These are phyloP conservation scores for Stenchaetothrips biformis DNA, from an alignment of 2,888 invertebrate genomes.

Conservation along the genomic window DNA sequence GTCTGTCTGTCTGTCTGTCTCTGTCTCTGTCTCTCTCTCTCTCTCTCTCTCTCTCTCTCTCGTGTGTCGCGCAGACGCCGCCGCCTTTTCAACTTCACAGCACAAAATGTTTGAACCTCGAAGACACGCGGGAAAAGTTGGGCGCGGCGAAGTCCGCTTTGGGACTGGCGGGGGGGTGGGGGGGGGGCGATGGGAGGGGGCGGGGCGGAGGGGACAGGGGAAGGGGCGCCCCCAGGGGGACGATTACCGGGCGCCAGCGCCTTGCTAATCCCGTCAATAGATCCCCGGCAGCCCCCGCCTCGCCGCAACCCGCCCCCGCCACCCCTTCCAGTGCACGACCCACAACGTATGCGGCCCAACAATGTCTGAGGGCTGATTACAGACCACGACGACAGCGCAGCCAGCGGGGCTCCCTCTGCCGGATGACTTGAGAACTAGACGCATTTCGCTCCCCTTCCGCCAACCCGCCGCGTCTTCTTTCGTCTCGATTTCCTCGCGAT, in stretches of 20 bases:
- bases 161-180: too few species aligned
- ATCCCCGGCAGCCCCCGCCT: not conserved
- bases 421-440: constrained; percentile 6
- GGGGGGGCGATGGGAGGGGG: not conserved
- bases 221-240: not conserved
- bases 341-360: not conserved
- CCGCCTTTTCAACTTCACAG: too few species aligned
- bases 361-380: constrained; percentile 15
- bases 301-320: not conserved
- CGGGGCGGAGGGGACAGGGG: not conserved
- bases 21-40: too few species aligned
- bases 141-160: too few species aligned
- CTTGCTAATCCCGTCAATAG: not conserved
- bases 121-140: too few species aligned
- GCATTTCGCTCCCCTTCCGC: not conserved
- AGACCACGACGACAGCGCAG: not conserved
- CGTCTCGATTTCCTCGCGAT: constrained; percentile 12
- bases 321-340: not conserved
- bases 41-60: too few species aligned
- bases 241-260: not conserved
- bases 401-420: not conserved
- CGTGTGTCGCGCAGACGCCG: too few species aligned
- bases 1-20: too few species aligned
- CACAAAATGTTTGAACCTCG: too few species aligned
- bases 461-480: not conserved